Base-by-base conservation (phyloP, 2,113 vertebrate species). In the Poecilia latipinna region DNA sequence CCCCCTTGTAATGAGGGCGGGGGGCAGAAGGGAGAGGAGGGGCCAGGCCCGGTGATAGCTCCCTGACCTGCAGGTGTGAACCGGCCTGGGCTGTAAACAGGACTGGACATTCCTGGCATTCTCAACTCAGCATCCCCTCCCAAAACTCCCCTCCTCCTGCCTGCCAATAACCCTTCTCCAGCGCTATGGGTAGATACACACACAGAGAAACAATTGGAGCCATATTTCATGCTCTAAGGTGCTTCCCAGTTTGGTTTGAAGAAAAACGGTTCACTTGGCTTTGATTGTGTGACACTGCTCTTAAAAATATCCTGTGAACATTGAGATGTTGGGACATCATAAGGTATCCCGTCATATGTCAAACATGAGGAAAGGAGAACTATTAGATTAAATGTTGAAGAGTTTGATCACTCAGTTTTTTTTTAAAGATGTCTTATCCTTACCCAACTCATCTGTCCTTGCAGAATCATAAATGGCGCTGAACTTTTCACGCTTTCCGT, bases 41-140 rank as follows among this genome's bases (percentile, higher is more conserved):
- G 89, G 82, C 77, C 44, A 68, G 78, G 83, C 83, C 83, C 85
- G 89, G 91, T 94, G 94, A 94, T 94, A 94, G 94, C 93, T 92
- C 93, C 93, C 91, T 95, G 94, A 95, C 94, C 94, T 95, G 93
- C 94, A 95, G 94, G 94, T 95, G 94, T 95, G 94, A 95, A 94
- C 90, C 89, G 67, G 90, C 93, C 91, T 80, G 60, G 87, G 90
- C 89, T 92, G 93, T 94, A 94, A 95, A 95, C 93, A 93, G 90
- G 92, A 83, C 86, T 92, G 92, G 90, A 94, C 93, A 95, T 95
- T 95, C 94, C 94, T 90, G 81, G 84, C 93, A 95, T 95, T 95
- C 94, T 91, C 88, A 76, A 80, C 88, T 89, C 93, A 94, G 93
- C 93, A 94, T 93, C 94, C 90, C 93, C 90, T 88, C 91, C 88